Base-by-base conservation (phyloP, 2,113 vertebrate species). In the Elephas maximus region DNA sequence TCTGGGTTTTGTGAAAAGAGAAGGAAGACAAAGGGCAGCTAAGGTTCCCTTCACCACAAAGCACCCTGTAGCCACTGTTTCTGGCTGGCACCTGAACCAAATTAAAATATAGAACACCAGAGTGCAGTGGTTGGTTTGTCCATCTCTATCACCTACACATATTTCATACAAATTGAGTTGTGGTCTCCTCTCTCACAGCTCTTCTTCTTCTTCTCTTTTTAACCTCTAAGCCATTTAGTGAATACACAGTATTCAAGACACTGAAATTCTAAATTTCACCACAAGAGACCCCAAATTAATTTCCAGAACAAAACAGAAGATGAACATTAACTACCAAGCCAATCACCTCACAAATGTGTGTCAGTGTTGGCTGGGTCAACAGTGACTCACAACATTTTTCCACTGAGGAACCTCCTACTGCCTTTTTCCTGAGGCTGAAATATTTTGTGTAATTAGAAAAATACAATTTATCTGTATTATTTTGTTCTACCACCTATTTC, bases 1-100 rank as follows among this genome's bases (percentile, higher is more conserved):
- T 41, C 37, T 90, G 80, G 11, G 67, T n/a, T 94, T 86, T 62
- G 8, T 69, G 48, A 78, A 91, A 80, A 77, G 57, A 57, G 28
- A 83, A 67, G 93, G 57, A 71, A 94, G 33, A 94, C 18, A 73
- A 90, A 90, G 76, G 87, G 62, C 41, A 81, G 71, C 51, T 57
- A 60, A 60, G 81, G 79, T 6, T 28, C 33, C 44, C 65, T 26
- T 88, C 2, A 6, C 67, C 33, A 12, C 44, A 60, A 26, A 44
- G 53, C 0, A 4, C 53, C 45, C n/a, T 26, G 23, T 20, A 41
- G 51, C 30, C 10, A 33, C 80, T 4, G 41, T 28, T 65, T 37
- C 48, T 14, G 18, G 88, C 30, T 18, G 33, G 37, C 0, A 0
- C 17, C 45, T 84, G 79, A 63, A 51, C 18, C 57, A 10, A 73